Evolutionary conservation across 2,888 invertebrate genomes (phyloP), one percentile per base, ranked within the genome.

Genomic region (Nephrotoma guestfalica): DNA sequence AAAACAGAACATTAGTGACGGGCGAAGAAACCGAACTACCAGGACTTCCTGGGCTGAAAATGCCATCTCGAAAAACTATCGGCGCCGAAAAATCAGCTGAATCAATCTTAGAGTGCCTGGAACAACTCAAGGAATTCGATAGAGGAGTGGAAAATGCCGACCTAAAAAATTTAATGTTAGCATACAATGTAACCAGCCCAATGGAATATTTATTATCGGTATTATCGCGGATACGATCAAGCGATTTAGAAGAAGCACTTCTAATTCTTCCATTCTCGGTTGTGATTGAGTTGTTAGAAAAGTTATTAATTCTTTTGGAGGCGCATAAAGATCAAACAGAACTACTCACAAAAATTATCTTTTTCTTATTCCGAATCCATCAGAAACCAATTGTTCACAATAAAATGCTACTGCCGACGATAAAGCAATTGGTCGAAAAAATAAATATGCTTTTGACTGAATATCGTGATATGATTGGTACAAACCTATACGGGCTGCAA

Each of bases 161-260:
- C 88, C 92, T 94, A 84, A 98, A 98, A 88, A 94, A 96, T 0
- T 91, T 99, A 86, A 96, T 99, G 95, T 92, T 94, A 87, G 97
- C 97, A 0, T 95, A 95, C 90, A 94, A 94, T 90, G 96, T 94
- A 45, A 91, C 93, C 85, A 95, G 94, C 30, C 92, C 95, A 0
- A 94, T 95, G 84, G 96, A 97, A 89, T 99, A 97, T 91, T 92
- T 99, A 11, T 91, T 97, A 4, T 96, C 96, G 90, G 95, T 95
- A 2, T 89, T 99, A 18, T 94, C 93, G 89, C 94, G 94, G 89
- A 95, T 98, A 88, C 94, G 96, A 88, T 93, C 97, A 1, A 97
- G 98, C 90, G 98, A 99, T 90, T 91, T 99, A 87, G 98, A 99
- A 91, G 97, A 98, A 91, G 94, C 97, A 0, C 92, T 99, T 0